phyloP scores from a whole-genome alignment of 2,888 invertebrate genomes.

The Kryphioiulus occultus region DNA sequence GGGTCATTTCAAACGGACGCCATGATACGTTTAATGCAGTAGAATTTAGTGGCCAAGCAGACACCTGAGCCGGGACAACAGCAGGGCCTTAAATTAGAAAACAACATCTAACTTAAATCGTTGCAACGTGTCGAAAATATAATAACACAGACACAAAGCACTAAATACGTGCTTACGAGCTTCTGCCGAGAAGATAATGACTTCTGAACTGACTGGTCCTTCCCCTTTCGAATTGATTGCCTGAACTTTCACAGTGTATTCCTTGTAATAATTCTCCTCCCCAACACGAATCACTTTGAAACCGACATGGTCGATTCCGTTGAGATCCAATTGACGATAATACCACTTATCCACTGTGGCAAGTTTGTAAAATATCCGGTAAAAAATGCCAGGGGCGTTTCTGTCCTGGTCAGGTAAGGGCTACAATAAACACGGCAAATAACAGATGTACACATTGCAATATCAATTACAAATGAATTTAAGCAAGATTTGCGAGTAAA shows the following conservation, averaged over 20 bases:
- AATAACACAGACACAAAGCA: neutral
- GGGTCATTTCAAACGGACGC: conserved; percentile 82
- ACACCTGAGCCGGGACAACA: conserved; percentile 83
- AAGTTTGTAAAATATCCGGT: conserved; percentile 87
- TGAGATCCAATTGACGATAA: conserved; percentile 75
- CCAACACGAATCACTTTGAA: conserved; percentile 73
- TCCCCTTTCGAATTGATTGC: conserved; percentile 80
- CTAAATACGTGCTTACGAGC: conserved; percentile 54
- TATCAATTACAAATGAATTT: neutral
- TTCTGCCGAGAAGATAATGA: conserved; percentile 58
- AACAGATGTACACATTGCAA: neutral
- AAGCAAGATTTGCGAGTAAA: neutral
- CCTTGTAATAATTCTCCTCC: conserved; percentile 60
- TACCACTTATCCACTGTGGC: conserved; percentile 72
- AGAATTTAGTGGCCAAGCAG: conserved; percentile 83
- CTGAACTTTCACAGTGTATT: conserved; percentile 62
- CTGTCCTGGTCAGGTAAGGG: conserved; percentile 79
- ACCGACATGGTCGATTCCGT: conserved; percentile 77
- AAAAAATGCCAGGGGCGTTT: conserved; percentile 88
- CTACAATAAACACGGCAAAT: conserved; percentile 57
- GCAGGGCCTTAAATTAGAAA: conserved; percentile 72
- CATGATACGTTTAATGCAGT: conserved; percentile 92
- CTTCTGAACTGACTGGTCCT: conserved; percentile 69
- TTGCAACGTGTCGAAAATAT: too few species aligned
- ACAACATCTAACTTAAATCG: neutral